A percentile compares a stretch with the other conserved stretches of the same genome.
phyloP scores from a whole-genome alignment of 2,113 vertebrate genomes.

The Thunnus thynnus region DNA sequence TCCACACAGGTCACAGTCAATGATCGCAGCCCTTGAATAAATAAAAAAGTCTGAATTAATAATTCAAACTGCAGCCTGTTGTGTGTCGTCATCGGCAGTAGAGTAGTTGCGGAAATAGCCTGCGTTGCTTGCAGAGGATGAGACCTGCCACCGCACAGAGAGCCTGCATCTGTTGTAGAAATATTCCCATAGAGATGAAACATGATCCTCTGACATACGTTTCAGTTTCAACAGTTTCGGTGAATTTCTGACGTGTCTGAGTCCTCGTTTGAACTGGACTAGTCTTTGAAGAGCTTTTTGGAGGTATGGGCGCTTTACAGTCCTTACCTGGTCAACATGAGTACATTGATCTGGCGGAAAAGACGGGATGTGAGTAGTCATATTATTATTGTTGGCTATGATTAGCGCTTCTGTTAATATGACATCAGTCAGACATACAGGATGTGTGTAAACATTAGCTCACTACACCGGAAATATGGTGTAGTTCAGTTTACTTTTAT shows the following conservation, averaged over 20 bases:
- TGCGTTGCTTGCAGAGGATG: constrained; percentile 41
- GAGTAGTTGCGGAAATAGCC: constrained; percentile 70
- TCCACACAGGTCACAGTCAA: not conserved
- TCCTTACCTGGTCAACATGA: constrained; percentile 85
- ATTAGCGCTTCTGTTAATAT: not conserved
- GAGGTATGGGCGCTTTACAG: constrained; percentile 88
- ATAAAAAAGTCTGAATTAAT: constrained; percentile 23
- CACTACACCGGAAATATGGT: not conserved
- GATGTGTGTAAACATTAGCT: constrained; percentile 19
- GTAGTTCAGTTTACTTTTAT: not conserved
- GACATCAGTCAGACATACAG: not conserved
- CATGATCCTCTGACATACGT: constrained; percentile 10
- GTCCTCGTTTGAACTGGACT: not conserved
- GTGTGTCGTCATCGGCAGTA: constrained; percentile 59
- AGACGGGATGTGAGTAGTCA: constrained; percentile 92
- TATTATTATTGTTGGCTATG: not conserved
- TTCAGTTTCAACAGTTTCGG: not conserved
- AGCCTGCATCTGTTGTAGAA: not conserved
- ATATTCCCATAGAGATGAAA: constrained; percentile 29
- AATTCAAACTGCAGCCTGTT: constrained; percentile 52
- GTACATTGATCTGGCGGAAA: constrained; percentile 86
- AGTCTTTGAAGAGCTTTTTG: too few species aligned
- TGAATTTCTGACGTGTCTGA: not conserved
- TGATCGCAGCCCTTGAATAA: constrained; percentile 3
- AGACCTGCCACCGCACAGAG: constrained; percentile 23